These are phyloP conservation scores for Panthera tigris DNA, from an alignment of 2,113 vertebrate species.

Conservation along the genomic window DNA sequence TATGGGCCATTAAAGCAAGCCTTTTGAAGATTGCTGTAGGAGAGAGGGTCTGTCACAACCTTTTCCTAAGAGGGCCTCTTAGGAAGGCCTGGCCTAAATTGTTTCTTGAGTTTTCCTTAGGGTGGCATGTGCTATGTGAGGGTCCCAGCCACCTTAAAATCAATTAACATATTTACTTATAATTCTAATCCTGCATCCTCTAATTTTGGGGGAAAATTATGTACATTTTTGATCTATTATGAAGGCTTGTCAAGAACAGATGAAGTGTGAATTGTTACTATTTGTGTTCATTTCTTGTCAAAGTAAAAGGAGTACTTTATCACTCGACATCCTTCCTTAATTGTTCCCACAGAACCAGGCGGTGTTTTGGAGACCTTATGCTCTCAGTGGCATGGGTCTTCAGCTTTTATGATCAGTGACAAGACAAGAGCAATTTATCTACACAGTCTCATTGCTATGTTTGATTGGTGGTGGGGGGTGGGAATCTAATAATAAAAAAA, in stretches of 20 bases:
- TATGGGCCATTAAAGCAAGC: background rate
- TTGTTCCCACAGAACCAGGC: background rate
- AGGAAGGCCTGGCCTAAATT: background rate
- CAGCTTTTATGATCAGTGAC: background rate
- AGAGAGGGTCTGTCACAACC: background rate
- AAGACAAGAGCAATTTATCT: background rate
- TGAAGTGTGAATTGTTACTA: conserved; percentile 47
- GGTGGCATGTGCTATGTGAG: background rate
- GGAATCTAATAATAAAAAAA: background rate
- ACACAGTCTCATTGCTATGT: background rate
- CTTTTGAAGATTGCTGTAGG: background rate
- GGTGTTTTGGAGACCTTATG: background rate
- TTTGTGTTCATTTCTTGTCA: conserved; percentile 52
- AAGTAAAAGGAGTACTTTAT: background rate
- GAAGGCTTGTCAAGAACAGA: conserved; percentile 49
- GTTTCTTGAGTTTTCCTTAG: background rate
- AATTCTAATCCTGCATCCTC: background rate
- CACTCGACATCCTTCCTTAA: background rate
- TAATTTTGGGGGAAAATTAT: background rate
- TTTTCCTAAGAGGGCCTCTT: background rate
- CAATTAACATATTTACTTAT: conserved; percentile 48
- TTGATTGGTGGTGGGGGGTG: background rate
- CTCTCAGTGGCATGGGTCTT: background rate
- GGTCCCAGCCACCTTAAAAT: background rate
- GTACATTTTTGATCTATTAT: conserved; percentile 25